Evolutionary conservation across 1,140 invertebrate species (phyloP), one percentile per base, ranked within the genome.

Genomic region (Ostrea edulis): DNA sequence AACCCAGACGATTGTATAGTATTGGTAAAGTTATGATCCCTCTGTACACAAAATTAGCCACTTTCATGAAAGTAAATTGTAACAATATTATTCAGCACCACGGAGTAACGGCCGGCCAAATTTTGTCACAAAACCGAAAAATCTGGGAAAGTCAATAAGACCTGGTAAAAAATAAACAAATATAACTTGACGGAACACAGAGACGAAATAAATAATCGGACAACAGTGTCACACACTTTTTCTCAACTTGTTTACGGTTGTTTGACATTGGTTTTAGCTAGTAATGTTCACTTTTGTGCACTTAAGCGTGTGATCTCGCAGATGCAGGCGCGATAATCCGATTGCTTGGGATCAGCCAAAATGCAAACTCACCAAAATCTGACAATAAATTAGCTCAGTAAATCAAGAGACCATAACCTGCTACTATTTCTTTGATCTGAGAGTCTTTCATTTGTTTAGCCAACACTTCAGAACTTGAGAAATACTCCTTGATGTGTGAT

Each of bases 61-160:
- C 58, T 14, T 77, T 77, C 29, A 29, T 77, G 29, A 77, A 77
- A 35, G 68, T 29, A 77, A 77, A 77, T 77, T 14, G 65, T 77
- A 77, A 77, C 25, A 14, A 29, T 9, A 77, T 25, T 17, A 7
- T 22, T 4, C 25, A 12, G 9, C 35, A 14, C 68, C 29, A 14
- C 14, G 14, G 25, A 29, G 22, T 35, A 77, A 77, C 68, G 29
- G 14, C 68, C 68, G 25, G 68, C 25, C 68, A 77, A 29, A 77
- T 77, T 77, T 77, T 7, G 68, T 35, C 25, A 35, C 68, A 35
- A 25, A 77, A 77, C 29, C 29, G 25, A 77, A 25, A 77, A 77
- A 77, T 77, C 25, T 77, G 68, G 68, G 68, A 77, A 77, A 77
- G 68, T 77, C 68, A 77, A 77, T 77, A 77, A 77, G 12, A 9